These are phyloP conservation scores for Balanococcus diminutus DNA, from an alignment of 2,888 invertebrate species.

Conservation along the genomic window DNA sequence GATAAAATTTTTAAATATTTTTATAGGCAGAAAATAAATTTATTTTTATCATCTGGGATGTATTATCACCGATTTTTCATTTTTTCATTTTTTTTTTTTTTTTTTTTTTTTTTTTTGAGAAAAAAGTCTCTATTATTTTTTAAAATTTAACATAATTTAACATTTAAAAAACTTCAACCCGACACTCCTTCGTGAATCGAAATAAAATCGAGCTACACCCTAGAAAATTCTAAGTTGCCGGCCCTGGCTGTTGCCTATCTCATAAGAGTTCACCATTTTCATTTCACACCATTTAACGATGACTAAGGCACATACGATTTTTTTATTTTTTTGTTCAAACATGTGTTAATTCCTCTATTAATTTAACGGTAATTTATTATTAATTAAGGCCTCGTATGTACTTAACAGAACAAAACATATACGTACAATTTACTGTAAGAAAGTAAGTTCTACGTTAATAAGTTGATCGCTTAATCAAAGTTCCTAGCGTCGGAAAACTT, in stretches of 20 bases:
- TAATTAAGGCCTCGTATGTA: background rate
- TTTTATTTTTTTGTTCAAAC: background rate
- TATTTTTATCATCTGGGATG: too few relatives aligned
- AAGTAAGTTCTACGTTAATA: background rate
- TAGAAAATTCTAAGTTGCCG: too few relatives aligned
- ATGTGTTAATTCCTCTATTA: background rate
- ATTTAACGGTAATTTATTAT: constrained; percentile 21
- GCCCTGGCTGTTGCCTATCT: background rate
- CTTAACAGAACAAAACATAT: background rate
- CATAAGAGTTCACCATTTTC: background rate
- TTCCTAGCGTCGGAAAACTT: constrained; percentile 25
- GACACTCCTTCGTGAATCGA: too few relatives aligned
- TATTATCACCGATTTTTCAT: too few relatives aligned
- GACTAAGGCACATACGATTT: background rate
- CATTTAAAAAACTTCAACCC: too few relatives aligned
- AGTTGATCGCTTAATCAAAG: constrained; percentile 34
- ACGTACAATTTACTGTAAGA: background rate
- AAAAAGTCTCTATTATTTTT: too few relatives aligned
- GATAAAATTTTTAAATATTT: too few relatives aligned
- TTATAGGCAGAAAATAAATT: too few relatives aligned
- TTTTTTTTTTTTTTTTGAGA: too few relatives aligned
- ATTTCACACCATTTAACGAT: constrained; percentile 14
- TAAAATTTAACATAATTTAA: too few relatives aligned
- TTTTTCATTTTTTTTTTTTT: too few relatives aligned
- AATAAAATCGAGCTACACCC: background rate